Base-by-base conservation (phyloP, 2,888 invertebrate species). In the Temnothorax ravouxi region DNA sequence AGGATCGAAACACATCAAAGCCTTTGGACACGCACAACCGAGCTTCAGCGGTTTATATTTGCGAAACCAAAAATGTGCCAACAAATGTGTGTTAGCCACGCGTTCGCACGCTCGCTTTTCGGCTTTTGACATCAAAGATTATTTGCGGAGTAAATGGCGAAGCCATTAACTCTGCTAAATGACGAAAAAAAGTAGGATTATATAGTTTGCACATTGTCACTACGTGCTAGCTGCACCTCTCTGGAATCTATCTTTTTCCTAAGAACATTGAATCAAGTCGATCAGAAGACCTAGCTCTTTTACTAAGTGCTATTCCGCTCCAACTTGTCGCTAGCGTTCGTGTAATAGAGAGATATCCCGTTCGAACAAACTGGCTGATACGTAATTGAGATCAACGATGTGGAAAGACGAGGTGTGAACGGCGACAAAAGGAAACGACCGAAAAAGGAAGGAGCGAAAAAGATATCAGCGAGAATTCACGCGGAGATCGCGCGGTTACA, bases 41-140 rank as follows among this genome's bases (percentile, higher is more conserved):
- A 38, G 66, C 77, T 56, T 61, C 21, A 25, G 21, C 18, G 44
- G 15, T 64, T 34, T 56, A 61, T 15, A 62, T 69, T 64, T 50
- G 25, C 38, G 74, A 83, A 76, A 83, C 76, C 15, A 13, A 34
- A 71, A 71, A 59, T 21, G 21, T 84, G 90, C 89, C 92, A 92
- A 92, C 93, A 92, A 93, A 54, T 54, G 92, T 92, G 92, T 92
- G 88, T 90, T 89, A 89, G 90, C 41, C 91, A 90, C 89, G 84
- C 25, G 21, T 54, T 9, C 34, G 21, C 34, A 38, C 34, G 54
- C 38, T 41, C 41, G 62, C 75, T 88, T n/a, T n/a, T n/a, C n/a
- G n/a, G n/a, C n/a, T n/a, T 88, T 87, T 86, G 79, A 76, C 77
- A 9, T n/a, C 34, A 47, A 64, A 64, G 4, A 67, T 64, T 50